Evolutionary conservation across 2,113 vertebrate species (phyloP), one percentile per base, ranked within the genome.

Genomic region (Corythornis cristatus): DNA sequence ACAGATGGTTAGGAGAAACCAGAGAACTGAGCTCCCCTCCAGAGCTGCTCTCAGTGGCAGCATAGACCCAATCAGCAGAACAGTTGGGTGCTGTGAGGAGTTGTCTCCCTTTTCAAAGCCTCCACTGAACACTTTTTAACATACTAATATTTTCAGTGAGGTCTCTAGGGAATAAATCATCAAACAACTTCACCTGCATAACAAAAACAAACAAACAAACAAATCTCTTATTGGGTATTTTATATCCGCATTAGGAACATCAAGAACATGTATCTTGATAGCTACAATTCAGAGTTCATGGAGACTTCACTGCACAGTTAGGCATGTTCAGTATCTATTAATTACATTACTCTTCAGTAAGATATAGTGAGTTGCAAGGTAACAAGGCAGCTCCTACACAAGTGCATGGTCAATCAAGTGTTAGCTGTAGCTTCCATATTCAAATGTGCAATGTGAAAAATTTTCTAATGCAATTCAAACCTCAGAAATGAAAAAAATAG

Each of bases 401-500:
- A 81, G 15, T 12, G 25, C 42, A 58, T 3, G 51, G n/a, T 73
- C 67, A 64, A 29, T 61, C 54, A 87, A 58, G 17, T 5, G 8
- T 48, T 73, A 86, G 57, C 42, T 86, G 68, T 37, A 60, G 56
- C 74, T 72, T 79, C 85, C 42, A 70, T 23, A 31, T 43, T 88
- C 29, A 72, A 70, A 73, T 5, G 5, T 43, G 54, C 70, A 70
- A 12, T 21, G 28, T 73, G 66, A 88, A 66, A 82, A 5, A 9
- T 83, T 79, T 85, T 58, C 86, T 46, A 37, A 51, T 12, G 62
- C 50, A 70, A 91, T 88, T 95, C 88, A 84, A 53, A 66, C 58
- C 65, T 83, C 76, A 57, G 40, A 93, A 82, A 56, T 64, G 58
- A 21, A 54, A 95, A 93, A 78, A 85, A 83, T 35, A 42, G 33